Base-by-base conservation (phyloP, 2,888 invertebrate genomes). In the Himalopsyche anomala region DNA sequence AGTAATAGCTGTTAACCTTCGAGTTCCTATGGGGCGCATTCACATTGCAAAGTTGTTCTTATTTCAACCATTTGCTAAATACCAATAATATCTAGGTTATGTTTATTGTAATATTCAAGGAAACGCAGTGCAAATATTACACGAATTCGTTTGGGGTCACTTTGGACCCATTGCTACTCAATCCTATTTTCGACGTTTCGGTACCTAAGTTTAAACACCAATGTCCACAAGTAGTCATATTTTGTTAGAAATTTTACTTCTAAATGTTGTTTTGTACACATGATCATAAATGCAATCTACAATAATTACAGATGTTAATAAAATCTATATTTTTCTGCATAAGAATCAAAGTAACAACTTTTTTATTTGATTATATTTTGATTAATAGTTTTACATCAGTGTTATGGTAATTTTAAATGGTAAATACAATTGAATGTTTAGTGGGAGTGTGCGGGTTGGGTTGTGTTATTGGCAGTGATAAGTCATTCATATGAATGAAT, bases 391-490 rank as follows among this genome's bases (percentile, higher is more conserved):
- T 5, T 51, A 51, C 15, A 3, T 51, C 51, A 51, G 51, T 51
- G 51, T 51, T 15, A 51, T 4, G 15, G 51, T 51, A 15, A 51
- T 51, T 51, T 51, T 12, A 51, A 51, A 9, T 51, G 15, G 4
- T 74, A 74, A 36, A 74, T 74, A 36, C 69, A 74, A 38, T 12
- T 28, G 11, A 74, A 38, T 74, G 74, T 74, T 74, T 38, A 36
- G 36, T 74, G 74, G 74, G 74, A 38, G 36, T 74, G 74, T 74
- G 51, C 51, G 11, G 74, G 74, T 74, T 74, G 74, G 74, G 74
- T 74, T 74, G 74, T 74, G 74, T 74, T 28, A 12, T 74, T 36
- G 74, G 36, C 38, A 74, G 74, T 74, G 74, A 74, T 74, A 74
- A 74, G 19, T 74, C 36, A 74, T 74, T 74, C 74, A 36, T 69